Base-by-base conservation (phyloP, 2,797 vertebrate species). In the Cyclura pinguis region DNA sequence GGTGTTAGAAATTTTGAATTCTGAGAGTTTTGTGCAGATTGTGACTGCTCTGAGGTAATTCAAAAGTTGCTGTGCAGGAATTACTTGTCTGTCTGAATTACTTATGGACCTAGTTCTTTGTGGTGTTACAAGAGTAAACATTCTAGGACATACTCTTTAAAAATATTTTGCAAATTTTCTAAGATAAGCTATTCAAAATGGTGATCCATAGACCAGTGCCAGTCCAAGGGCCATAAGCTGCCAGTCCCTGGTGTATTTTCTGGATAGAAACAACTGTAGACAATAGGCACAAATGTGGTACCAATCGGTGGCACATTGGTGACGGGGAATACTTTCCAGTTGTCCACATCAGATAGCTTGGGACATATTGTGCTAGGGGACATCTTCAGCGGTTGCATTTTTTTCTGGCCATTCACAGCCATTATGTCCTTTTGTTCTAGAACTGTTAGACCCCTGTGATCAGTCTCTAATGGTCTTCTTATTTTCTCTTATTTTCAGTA, bases 401-500 rank as follows among this genome's bases (percentile, higher is more conserved):
- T 85, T 84, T 81, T n/a, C 22, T 73, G 57, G 24, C 10, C 24
- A 18, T 42, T 76, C n/a, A 4, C 2, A 69, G 38, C 6, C 35
- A 3, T 91, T n/a, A 7, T 59, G 27, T 20, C 52, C 5, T 62
- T 83, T 32, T 35, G 20, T 42, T 84, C 55, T 50, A 50, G 6
- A 57, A 0, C 27, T 20, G 29, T 3, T 64, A 4, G 0, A 42
- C 72, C 24, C n/a, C 27, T 1, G 0, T 47, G 0, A 0, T 18
- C 35, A 4, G 5, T 64, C n/a, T 50, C 80, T 92, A 20, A 73
- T 2, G 0, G 22, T 27, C 2, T 0, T 73, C 3, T 88, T 16
- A 47, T 47, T 93, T 91, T 85, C 22, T 1, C 14, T 94, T 92
- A 85, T 57, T 55, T 14, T 64, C 97, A 99, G 99, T 99, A 98